Evolutionary conservation across 1,140 invertebrate genomes (phyloP).

Genomic region (Calephelis nemesis): DNA sequence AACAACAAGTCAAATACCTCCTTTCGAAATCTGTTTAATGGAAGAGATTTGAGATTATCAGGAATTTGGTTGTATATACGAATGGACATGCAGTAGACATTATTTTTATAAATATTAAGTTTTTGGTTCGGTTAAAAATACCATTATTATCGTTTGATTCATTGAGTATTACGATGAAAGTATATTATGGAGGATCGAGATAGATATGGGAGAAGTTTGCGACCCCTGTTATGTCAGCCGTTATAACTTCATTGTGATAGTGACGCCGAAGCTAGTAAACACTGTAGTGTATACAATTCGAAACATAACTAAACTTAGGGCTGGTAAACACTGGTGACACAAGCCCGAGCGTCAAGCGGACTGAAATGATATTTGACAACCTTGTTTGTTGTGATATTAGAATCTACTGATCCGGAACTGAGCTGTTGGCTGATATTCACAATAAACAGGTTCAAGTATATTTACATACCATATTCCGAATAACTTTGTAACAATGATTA

Average conservation of each 20-base stretch:
- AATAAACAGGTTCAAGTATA: background rate
- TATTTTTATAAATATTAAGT: too few species aligned
- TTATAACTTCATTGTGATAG: constrained; percentile 42
- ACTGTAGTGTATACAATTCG: constrained; percentile 31
- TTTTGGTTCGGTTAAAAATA: too few species aligned
- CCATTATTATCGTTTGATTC: background rate
- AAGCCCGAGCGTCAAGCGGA: constrained; percentile 21
- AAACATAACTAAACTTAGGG: constrained; percentile 36
- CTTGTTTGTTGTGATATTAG: background rate
- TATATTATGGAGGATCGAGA: constrained; percentile 29
- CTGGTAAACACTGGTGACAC: constrained; percentile 21
- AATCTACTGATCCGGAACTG: constrained; percentile 2
- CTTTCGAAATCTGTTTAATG: too few species aligned
- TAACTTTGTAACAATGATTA: background rate
- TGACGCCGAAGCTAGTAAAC: constrained; percentile 34
- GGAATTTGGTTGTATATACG: too few species aligned
- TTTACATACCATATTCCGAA: background rate
- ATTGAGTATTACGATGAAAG: background rate
- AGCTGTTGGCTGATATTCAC: background rate
- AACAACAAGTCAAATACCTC: too few species aligned
- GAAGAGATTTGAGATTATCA: too few species aligned
- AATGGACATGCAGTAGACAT: too few species aligned
- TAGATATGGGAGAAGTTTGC: constrained; percentile 43
- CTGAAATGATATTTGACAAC: constrained; percentile 13
- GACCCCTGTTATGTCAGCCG: constrained; percentile 41